These are phyloP conservation scores for Bolinopsis microptera DNA, from an alignment of 37 sponge, comb jelly and placozoan species.

Conservation along the genomic window DNA sequence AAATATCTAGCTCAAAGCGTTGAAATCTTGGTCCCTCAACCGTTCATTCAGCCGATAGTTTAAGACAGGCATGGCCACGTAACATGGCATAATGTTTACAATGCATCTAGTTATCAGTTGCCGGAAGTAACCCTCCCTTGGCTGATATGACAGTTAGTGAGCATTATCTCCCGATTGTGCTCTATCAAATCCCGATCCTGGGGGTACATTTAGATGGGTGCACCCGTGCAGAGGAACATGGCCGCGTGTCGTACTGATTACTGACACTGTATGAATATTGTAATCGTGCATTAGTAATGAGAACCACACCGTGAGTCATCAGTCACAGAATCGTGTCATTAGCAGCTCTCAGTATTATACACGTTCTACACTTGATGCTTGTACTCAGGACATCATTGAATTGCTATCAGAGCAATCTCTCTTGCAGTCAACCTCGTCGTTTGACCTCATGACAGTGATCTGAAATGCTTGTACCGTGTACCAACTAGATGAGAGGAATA, in stretches of 20 bases:
- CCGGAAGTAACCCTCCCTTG: background rate
- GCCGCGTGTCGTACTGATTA: too few relatives aligned
- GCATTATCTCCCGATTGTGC: background rate
- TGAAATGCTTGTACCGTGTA: background rate
- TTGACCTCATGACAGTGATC: background rate
- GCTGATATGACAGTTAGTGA: background rate
- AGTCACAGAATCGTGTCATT: too few relatives aligned
- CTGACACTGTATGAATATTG: too few relatives aligned
- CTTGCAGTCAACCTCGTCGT: background rate
- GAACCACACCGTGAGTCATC: too few relatives aligned
- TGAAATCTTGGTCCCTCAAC: too few relatives aligned
- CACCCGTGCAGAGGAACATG: too few relatives aligned
- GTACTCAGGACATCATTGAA: background rate
- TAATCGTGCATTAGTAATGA: too few relatives aligned
- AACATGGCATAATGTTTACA: background rate
- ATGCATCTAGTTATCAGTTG: background rate
- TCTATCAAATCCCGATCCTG: background rate
- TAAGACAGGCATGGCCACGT: too few relatives aligned
- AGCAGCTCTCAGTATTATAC: too few relatives aligned
- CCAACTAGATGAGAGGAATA: background rate
- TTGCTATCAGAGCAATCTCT: too few relatives aligned
- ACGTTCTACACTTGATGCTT: background rate
- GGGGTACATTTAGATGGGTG: background rate
- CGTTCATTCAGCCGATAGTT: too few relatives aligned
- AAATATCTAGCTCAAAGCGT: too few relatives aligned